These are phyloP conservation scores for Drosophila aff. DNA, from an alignment of 1,140 invertebrate species.

Conservation along the genomic window DNA sequence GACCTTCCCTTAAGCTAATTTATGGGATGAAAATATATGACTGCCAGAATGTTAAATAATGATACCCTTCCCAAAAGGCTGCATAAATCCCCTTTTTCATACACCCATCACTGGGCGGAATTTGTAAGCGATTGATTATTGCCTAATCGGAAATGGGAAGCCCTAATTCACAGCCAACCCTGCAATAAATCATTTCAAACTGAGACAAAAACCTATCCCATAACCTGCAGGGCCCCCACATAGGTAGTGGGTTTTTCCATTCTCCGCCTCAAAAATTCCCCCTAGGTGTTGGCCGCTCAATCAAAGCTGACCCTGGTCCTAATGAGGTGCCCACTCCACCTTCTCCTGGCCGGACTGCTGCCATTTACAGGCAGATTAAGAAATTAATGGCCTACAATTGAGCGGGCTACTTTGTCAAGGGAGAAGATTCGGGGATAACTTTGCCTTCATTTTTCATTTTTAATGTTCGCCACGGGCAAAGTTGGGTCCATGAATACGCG, in stretches of 20 bases:
- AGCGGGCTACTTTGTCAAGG: slow-evolving; percentile 45
- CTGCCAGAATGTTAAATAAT: background rate
- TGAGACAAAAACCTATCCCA: slow-evolving; percentile 19
- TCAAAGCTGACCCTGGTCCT: slow-evolving; percentile 50
- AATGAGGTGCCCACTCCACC: slow-evolving; percentile 31
- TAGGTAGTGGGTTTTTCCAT: background rate
- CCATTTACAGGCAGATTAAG: slow-evolving; percentile 53
- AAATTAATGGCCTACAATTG: slow-evolving; percentile 62
- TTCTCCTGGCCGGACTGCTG: slow-evolving; percentile 14
- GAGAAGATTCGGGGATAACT: slow-evolving; percentile 44
- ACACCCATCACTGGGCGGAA: slow-evolving; percentile 1
- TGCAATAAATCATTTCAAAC: slow-evolving; percentile 52
- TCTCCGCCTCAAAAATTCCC: background rate
- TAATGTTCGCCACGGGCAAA: slow-evolving; percentile 49
- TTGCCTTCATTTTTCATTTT: slow-evolving; percentile 57
- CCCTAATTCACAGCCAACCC: slow-evolving; percentile 32
- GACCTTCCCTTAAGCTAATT: background rate
- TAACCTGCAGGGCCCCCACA: background rate
- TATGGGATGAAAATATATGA: background rate
- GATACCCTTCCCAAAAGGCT: background rate
- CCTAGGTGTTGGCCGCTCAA: slow-evolving; percentile 51
- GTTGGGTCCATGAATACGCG: slow-evolving; percentile 48
- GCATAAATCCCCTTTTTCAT: background rate
- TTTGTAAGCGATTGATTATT: slow-evolving; percentile 35
- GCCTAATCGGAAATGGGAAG: slow-evolving; percentile 7